Percentiles rank a stretch among this genome's conserved stretches.
phyloP scores from a whole-genome alignment of 2,888 invertebrate species.

The Rosalia funebris region DNA sequence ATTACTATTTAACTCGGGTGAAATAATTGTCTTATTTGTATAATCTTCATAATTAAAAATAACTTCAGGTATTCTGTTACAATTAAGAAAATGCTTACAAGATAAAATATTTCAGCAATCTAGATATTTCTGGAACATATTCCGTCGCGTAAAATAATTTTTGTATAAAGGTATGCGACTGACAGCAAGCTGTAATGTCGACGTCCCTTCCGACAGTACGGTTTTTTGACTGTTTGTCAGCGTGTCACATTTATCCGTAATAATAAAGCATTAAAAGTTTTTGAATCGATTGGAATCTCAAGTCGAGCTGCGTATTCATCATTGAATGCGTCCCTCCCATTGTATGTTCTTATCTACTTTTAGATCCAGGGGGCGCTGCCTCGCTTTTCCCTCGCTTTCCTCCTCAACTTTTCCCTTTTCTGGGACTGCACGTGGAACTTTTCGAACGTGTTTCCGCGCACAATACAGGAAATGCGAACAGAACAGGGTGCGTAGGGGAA shows the following conservation, averaged over 20 bases:
- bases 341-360: slow-evolving; percentile 49
- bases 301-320: slow-evolving; percentile 45
- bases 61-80: too few relatives aligned
- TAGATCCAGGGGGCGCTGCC: slow-evolving; percentile 37
- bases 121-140: not conserved
- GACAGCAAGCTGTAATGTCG: not conserved
- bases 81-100: too few relatives aligned
- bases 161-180: not conserved
- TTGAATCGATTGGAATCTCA: slow-evolving; percentile 35
- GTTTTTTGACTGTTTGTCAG: slow-evolving; percentile 16
- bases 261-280: slow-evolving; percentile 47
- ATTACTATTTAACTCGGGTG: too few relatives aligned
- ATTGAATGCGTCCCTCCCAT: slow-evolving; percentile 45
- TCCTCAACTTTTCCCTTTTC: slow-evolving; percentile 22
- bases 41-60: too few relatives aligned
- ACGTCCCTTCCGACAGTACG: not conserved
- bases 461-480: slow-evolving; percentile 20
- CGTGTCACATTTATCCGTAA: slow-evolving; percentile 31
- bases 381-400: slow-evolving; percentile 20
- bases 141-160: not conserved
- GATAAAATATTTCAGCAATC: not conserved
- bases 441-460: slow-evolving; percentile 39
- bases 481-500: slow-evolving; percentile 13
- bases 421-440: slow-evolving; percentile 34
- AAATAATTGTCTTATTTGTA: too few relatives aligned